A percentile compares a stretch with the other conserved stretches of the same genome.
phyloP scores from a whole-genome alignment of 2,113 vertebrate species.

The Rutilus rutilus region DNA sequence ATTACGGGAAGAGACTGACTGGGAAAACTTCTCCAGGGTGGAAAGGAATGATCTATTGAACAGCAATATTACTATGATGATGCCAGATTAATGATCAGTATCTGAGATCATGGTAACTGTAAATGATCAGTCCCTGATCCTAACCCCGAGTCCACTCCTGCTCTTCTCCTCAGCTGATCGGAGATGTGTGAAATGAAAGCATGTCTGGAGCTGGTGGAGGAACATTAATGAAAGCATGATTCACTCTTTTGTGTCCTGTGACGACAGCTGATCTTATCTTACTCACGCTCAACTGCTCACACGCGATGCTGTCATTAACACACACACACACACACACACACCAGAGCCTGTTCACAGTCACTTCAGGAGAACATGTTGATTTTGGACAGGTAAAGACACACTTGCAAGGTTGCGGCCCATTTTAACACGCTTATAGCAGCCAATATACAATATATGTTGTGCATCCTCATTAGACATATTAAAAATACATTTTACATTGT shows the following conservation, averaged over 20 bases:
- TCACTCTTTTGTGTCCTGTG: conserved; percentile 70
- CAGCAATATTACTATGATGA: too few species aligned
- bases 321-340: neutral
- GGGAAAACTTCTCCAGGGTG: too few species aligned
- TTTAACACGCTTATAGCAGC: neutral
- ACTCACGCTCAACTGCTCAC: conserved; percentile 72
- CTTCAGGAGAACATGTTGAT: neutral
- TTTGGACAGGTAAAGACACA: neutral
- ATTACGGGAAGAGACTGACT: too few species aligned
- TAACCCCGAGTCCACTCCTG: conserved; percentile 64
- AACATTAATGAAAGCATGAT: conserved; percentile 77
- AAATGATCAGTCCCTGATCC: conserved; percentile 19
- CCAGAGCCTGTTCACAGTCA: neutral
- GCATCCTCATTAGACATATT: too few species aligned
- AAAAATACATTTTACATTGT: too few species aligned
- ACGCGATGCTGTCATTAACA: conserved; percentile 65
- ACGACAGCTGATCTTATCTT: conserved; percentile 74
- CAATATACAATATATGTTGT: too few species aligned
- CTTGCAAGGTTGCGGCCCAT: neutral
- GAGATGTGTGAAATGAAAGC: conserved; percentile 73
- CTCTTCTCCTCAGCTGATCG: conserved; percentile 59
- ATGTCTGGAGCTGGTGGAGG: conserved; percentile 73
- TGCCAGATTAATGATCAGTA: too few species aligned
- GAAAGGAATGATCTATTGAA: too few species aligned
- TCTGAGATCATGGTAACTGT: too few species aligned